Evolutionary conservation across 2,113 vertebrate genomes (phyloP), one percentile per base, ranked within the genome.

Genomic region (Neogobius melanostomus): DNA sequence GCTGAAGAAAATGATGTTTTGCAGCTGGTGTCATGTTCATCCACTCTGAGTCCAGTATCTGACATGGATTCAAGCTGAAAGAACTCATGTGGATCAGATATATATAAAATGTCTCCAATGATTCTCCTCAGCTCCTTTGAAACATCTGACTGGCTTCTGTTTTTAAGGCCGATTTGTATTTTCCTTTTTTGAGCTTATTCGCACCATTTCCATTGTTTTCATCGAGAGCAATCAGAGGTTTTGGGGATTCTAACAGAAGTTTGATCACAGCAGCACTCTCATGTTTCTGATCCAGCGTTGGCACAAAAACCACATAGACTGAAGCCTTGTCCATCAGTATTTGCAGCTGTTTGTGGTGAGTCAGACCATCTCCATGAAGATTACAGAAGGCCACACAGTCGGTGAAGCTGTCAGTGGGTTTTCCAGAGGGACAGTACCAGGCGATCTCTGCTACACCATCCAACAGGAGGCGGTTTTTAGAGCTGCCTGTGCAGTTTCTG

Each of bases 361-460:
- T 71, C 49, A 83, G 79, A 48, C 84, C 84, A 71, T 93, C 87
- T 73, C 92, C 92, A 43, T 83, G 92, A 64, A 94, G 89, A 87
- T 93, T 93, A 60, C 75, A 88, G 63, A 93, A 93, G 43, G 90
- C 76, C 74, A 91, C 70, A 66, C 90, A 93, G 4, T 91, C 88
- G 59, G 83, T 66, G 80, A 94, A 94, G 63, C 63, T 73, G 75
- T 94, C 92, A 0, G 81, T 80, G 0, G 79, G 64, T 6, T 84
- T 91, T 0, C 88, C 92, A 10, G 84, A 63, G 3, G 93, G 92
- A 28, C 85, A 93, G 81, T 93, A 95, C 94, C 94, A 95, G 67
- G 88, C 83, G 48, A 95, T 91, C 87, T 95, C 93, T 82, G 91
- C 91, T 8, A 94, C 68, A 2, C 92, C 91, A 7, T 75, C 83